Evolutionary conservation across 2,113 vertebrate genomes (phyloP).

Genomic region (Aix galericulata): DNA sequence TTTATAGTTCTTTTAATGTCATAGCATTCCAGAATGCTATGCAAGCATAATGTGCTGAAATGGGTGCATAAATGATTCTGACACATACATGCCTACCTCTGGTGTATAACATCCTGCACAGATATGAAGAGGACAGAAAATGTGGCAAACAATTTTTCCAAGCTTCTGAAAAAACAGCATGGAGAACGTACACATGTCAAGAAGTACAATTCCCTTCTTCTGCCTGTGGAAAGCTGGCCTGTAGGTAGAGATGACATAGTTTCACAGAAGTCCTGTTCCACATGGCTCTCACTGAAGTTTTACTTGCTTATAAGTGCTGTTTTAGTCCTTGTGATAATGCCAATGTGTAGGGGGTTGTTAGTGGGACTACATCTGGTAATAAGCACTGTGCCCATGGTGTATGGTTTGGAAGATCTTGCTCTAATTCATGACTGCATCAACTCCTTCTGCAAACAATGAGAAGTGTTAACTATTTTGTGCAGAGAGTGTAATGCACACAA

Average conservation of each 20-base stretch:
- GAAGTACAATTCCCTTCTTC: background rate
- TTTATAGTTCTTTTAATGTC: background rate
- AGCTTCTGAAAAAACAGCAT: background rate
- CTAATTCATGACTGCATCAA: background rate
- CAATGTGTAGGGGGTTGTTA: background rate
- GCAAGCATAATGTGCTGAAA: background rate
- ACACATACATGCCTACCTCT: background rate
- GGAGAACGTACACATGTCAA: accelerated
- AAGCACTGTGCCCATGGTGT: background rate
- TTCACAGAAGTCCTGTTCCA: background rate
- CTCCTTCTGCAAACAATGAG: background rate
- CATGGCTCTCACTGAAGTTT: background rate
- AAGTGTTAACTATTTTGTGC: background rate
- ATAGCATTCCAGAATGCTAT: background rate
- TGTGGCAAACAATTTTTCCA: background rate
- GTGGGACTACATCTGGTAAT: background rate
- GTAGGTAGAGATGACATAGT: background rate
- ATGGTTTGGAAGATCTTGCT: background rate
- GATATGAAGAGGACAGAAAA: background rate
- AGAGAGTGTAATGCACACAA: background rate
- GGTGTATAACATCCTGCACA: background rate
- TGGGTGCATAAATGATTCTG: accelerated
- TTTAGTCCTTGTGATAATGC: background rate
- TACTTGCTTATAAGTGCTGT: background rate
- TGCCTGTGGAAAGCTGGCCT: background rate